Base-by-base conservation (phyloP, 2,113 vertebrate species). In the Pycnonotus jocosus region DNA sequence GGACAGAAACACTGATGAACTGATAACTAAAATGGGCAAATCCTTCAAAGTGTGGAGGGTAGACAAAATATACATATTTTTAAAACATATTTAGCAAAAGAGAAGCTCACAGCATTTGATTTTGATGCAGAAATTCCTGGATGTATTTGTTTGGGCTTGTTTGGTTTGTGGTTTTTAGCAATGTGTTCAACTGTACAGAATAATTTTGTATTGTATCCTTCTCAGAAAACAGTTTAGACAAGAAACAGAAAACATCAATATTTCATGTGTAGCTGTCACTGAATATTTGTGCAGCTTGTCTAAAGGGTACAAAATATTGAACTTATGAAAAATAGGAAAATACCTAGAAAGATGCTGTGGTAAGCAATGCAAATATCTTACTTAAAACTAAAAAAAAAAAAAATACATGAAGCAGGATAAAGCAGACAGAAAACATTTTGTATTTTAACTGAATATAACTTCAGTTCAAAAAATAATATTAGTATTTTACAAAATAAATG, bases 191-290 rank as follows among this genome's bases (percentile, higher is more conserved):
- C 14, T 72, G 12, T 15, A 56, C 0, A 1, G 68, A 69, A 83
- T 64, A 51, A 80, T 47, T 76, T 72, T 47, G 7, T 74, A 6
- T 47, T 81, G 21, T 38, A 47, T 54, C 5, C 9, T 76, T 18
- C 45, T 28, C 61, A 87, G 50, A 21, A 91, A 88, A 73, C 23
- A 27, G 51, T 70, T 91, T 57, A 84, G 38, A 27, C 51, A 86
- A 66, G 77, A 92, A 95, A 54, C 33, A 50, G 35, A 64, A 94
- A 91, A 44, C 56, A 76, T 79, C 65, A 79, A 57, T 53, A 8
- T 23, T 90, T 72, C 35, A 31, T 37, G 24, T 47, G 22, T 28
- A 74, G 44, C 38, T 92, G 81, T 53, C 73, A 54, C 47, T 56
- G 33, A 76, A 17, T 68, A 60, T 87, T 87, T 87, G 48, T 85